These are phyloP conservation scores for Calameuta pallipes DNA, from an alignment of 2,888 invertebrate genomes.

Conservation along the genomic window DNA sequence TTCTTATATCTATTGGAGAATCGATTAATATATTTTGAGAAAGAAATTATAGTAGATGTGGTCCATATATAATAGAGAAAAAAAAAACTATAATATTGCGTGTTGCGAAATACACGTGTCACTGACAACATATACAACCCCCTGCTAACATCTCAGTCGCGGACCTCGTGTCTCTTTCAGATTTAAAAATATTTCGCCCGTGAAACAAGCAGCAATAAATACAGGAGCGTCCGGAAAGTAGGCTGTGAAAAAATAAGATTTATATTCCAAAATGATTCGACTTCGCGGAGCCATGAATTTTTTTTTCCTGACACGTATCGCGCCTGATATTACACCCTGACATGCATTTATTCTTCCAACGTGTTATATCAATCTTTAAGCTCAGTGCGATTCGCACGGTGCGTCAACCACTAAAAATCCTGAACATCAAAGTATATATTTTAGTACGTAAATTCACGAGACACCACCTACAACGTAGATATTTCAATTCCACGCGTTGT, in stretches of 20 bases:
- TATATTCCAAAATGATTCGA: slow-evolving; percentile 20
- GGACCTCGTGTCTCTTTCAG: slow-evolving; percentile 11
- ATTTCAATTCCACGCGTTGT: background rate
- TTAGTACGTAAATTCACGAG: background rate
- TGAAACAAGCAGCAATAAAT: slow-evolving; percentile 40
- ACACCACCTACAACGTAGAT: background rate
- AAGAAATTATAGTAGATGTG: background rate
- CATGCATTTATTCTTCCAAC: background rate
- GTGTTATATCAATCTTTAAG: background rate
- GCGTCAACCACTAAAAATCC: background rate
- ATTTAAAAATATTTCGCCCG: background rate
- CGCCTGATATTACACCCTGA: background rate
- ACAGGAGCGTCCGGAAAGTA: slow-evolving; percentile 40
- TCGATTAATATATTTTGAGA: background rate
- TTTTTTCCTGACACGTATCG: background rate
- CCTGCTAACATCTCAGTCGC: slow-evolving; percentile 35
- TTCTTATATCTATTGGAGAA: no score
- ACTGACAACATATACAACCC: slow-evolving; percentile 44
- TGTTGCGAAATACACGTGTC: slow-evolving; percentile 49
- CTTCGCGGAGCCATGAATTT: background rate
- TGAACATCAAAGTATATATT: background rate
- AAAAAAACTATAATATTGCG: slow-evolving; percentile 44
- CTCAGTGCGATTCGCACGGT: background rate
- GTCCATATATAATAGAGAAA: slow-evolving; percentile 29
- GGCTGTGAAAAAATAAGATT: slow-evolving; percentile 45